These are phyloP conservation scores for Hesperophylax magnus DNA, from an alignment of 1,140 invertebrate genomes.

Conservation along the genomic window DNA sequence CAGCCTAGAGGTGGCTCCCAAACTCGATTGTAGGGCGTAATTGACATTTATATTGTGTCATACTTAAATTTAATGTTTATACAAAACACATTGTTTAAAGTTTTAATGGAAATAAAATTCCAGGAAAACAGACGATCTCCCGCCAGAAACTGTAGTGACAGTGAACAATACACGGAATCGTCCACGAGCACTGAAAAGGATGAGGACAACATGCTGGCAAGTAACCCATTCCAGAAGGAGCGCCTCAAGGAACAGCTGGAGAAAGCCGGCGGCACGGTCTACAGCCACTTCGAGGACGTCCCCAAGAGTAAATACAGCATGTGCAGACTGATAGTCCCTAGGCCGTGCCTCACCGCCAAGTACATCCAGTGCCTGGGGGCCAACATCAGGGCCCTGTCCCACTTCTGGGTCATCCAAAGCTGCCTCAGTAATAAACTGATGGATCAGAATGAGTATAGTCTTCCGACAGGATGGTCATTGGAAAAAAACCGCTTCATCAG, in stretches of 20 bases:
- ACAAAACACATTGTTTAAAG: too few species aligned
- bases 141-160: conserved; percentile 40
- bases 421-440: conserved; percentile 64
- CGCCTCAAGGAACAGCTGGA: conserved; percentile 70
- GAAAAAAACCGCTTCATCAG: conserved; percentile 67
- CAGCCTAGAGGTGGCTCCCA: too few species aligned
- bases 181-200: conserved; percentile 61
- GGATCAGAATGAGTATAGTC: conserved; percentile 63
- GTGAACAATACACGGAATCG: conserved; percentile 39
- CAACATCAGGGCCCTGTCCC: conserved; percentile 68
- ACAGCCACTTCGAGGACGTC: conserved; percentile 72
- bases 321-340: conserved; percentile 71
- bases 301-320: conserved; percentile 70
- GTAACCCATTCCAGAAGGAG: conserved; percentile 71
- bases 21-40: too few species aligned
- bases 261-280: conserved; percentile 71
- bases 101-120: background rate
- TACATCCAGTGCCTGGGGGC: conserved; percentile 72
- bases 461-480: conserved; percentile 73
- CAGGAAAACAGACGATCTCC: conserved; percentile 20
- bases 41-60: too few species aligned
- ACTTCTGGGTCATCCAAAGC: conserved; percentile 73
- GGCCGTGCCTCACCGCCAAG: conserved; percentile 74
- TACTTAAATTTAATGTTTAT: too few species aligned
- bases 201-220: conserved; percentile 69